A percentile compares a stretch with the other conserved stretches of the same genome.
These are phyloP conservation scores for Spinibarbus caldwelli DNA, from an alignment of 2,797 vertebrate genomes.

Conservation along the genomic window DNA sequence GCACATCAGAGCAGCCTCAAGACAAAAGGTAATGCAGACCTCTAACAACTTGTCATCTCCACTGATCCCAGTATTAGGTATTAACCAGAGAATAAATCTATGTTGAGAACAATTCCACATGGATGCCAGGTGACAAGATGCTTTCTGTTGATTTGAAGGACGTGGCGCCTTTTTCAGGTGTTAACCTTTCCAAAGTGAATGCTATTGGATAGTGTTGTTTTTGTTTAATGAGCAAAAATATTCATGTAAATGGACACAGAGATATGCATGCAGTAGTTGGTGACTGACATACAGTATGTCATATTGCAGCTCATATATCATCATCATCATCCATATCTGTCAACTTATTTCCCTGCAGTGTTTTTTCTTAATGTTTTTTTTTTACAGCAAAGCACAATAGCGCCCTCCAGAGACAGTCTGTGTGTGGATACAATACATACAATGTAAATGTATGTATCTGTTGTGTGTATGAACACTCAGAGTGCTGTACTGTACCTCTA, in stretches of 20 bases:
- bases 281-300: background rate
- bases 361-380: background rate
- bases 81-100: slow-evolving; percentile 15
- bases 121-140: slow-evolving; percentile 41
- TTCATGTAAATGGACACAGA: background rate
- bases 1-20: slow-evolving; percentile 79
- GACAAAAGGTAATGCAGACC: slow-evolving; percentile 87
- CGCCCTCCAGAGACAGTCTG: slow-evolving; percentile 46
- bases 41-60: slow-evolving; percentile 40
- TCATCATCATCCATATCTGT: background rate
- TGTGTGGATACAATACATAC: background rate
- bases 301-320: background rate
- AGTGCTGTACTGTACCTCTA: slow-evolving; percentile 60
- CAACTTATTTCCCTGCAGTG: background rate
- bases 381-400: slow-evolving; percentile 34
- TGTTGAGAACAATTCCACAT: slow-evolving; percentile 14
- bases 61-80: slow-evolving; percentile 17
- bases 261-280: background rate
- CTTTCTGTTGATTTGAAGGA: slow-evolving; percentile 41
- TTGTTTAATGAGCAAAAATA: background rate
- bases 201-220: background rate
- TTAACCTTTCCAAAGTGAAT: slow-evolving; percentile 13
- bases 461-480: slow-evolving; percentile 25
- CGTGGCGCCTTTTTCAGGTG: background rate
- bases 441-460: slow-evolving; percentile 35